These are phyloP conservation scores for Propithecus deckenii DNA, from an alignment of 2,797 vertebrate species.

Conservation along the genomic window DNA sequence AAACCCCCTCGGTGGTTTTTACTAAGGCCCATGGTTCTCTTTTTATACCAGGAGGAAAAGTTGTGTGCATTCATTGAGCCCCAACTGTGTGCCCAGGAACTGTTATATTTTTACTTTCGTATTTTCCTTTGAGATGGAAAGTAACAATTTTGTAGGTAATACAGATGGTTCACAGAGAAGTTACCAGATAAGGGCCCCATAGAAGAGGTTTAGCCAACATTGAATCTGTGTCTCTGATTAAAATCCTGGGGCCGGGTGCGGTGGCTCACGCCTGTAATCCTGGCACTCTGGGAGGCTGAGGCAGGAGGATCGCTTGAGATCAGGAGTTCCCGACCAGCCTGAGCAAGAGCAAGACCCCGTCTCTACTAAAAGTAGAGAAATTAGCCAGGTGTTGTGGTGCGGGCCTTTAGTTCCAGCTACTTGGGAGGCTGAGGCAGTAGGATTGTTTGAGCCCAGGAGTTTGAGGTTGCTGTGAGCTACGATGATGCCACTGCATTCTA, in stretches of 20 bases:
- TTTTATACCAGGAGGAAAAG: background rate
- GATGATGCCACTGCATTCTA: too few species aligned
- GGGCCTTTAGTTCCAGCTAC: too few species aligned
- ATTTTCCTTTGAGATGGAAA: background rate
- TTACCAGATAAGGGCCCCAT: background rate
- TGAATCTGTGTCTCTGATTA: background rate
- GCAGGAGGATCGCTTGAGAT: too few species aligned
- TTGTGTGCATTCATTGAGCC: background rate
- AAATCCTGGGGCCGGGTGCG: background rate
- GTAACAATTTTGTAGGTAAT: background rate
- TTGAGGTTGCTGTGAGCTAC: too few species aligned
- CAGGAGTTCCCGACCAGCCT: too few species aligned
- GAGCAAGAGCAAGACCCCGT: too few species aligned
- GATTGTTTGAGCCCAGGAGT: too few species aligned
- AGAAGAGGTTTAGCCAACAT: background rate
- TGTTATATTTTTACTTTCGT: background rate
- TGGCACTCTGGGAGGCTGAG: too few species aligned
- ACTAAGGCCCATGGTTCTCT: background rate
- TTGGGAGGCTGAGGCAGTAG: too few species aligned
- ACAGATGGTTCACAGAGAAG: background rate
- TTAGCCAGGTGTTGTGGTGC: too few species aligned
- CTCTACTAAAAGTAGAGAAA: too few species aligned
- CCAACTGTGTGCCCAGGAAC: background rate
- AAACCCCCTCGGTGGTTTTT: background rate
- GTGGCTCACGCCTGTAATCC: too few species aligned